phyloP scores from a whole-genome alignment of 37 sponge, comb jelly and placozoan genomes.

The Crambe crambe region DNA sequence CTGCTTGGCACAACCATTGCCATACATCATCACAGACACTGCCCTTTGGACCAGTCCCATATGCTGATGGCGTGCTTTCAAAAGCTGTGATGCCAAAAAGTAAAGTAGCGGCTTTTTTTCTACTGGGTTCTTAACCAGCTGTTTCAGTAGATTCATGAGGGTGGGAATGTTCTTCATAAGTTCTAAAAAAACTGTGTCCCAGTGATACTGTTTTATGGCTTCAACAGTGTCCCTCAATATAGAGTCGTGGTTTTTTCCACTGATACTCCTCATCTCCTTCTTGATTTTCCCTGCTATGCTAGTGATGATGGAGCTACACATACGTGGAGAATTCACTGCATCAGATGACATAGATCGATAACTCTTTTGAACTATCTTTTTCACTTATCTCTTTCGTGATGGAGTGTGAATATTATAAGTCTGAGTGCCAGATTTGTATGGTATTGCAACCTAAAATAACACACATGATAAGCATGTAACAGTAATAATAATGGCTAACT shows the following conservation, averaged over 20 bases:
- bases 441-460: background rate
- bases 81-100: constrained; percentile 28
- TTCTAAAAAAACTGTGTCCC: constrained; percentile 34
- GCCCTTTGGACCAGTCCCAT: constrained; percentile 45
- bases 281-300: background rate
- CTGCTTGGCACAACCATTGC: constrained; percentile 16
- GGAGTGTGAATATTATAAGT: constrained; percentile 4
- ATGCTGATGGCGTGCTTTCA: constrained; percentile 13
- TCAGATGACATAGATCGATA: background rate
- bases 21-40: constrained; percentile 43
- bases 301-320: background rate
- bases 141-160: constrained; percentile 12
- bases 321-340: background rate
- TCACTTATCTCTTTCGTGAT: background rate
- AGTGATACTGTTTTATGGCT: constrained; percentile 30
- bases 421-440: background rate
- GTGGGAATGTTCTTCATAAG: constrained; percentile 15
- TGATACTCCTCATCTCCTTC: constrained; percentile 20
- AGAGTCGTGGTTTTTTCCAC: constrained; percentile 9
- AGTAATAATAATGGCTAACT: background rate
- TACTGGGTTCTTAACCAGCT: background rate
- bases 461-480: background rate
- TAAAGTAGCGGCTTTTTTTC: constrained; percentile 9
- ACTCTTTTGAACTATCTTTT: background rate
- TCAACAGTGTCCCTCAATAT: constrained; percentile 23